A percentile compares a stretch with the other conserved stretches of the same genome.
phyloP scores from a whole-genome alignment of 2,113 vertebrate genomes.

The Cyprinus carpio region DNA sequence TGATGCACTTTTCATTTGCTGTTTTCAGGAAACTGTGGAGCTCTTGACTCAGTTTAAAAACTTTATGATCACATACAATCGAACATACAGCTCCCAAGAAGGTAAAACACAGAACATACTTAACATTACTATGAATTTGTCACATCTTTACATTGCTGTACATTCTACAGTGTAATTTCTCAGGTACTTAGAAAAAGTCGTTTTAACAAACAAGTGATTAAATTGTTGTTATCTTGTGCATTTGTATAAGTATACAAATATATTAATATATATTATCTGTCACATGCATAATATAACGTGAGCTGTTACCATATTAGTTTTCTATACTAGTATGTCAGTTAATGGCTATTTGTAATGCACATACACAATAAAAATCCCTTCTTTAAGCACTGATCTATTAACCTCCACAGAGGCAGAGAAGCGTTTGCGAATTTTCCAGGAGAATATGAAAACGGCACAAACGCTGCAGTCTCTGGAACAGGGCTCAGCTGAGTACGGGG shows the following conservation, averaged over 20 bases:
- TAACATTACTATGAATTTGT: background rate
- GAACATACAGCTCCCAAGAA: slow-evolving; percentile 76
- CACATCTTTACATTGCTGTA: background rate
- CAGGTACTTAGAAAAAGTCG: background rate
- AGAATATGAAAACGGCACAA: slow-evolving; percentile 80
- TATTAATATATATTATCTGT: background rate
- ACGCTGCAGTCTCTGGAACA: slow-evolving; percentile 83
- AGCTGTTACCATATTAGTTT: background rate
- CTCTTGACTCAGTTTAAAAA: slow-evolving; percentile 80
- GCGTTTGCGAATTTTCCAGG: slow-evolving; percentile 79
- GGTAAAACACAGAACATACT: slow-evolving; percentile 68
- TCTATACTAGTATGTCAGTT: background rate
- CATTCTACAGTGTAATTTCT: background rate
- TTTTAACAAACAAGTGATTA: background rate
- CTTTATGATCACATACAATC: slow-evolving; percentile 80
- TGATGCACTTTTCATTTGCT: background rate
- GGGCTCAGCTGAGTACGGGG: slow-evolving; percentile 85
- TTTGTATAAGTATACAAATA: background rate
- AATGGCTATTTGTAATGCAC: background rate
- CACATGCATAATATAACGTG: background rate
- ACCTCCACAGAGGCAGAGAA: slow-evolving; percentile 72
- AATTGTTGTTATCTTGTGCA: background rate
- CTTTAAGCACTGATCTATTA: slow-evolving; percentile 14
- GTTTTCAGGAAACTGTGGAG: slow-evolving; percentile 65
- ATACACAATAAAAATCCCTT: background rate